phyloP scores from a whole-genome alignment of 2,113 vertebrate genomes.

The Ciconia boyciana region DNA sequence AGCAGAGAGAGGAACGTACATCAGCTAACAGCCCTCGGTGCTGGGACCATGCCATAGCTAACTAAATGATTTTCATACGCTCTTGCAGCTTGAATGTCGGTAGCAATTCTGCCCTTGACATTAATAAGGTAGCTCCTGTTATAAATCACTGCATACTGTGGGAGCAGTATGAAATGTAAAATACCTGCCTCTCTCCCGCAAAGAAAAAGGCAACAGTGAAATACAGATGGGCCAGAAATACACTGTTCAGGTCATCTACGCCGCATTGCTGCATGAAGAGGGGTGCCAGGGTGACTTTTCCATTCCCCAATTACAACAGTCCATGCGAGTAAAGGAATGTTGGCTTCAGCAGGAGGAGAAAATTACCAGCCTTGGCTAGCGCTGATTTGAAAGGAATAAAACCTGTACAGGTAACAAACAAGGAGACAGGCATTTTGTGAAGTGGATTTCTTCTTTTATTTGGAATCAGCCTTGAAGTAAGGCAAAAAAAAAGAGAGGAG shows the following conservation, averaged over 20 bases:
- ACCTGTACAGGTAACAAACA: neutral
- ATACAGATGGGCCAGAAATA: neutral
- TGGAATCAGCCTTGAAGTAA: neutral
- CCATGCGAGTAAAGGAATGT: neutral
- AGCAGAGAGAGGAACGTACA: neutral
- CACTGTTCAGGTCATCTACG: neutral
- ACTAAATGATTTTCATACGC: neutral
- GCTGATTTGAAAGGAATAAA: neutral
- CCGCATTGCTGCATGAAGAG: neutral
- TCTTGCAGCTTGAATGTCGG: neutral
- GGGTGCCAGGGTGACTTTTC: neutral
- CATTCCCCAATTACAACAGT: neutral
- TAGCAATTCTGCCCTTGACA: constrained; percentile 26
- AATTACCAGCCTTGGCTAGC: neutral
- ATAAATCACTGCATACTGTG: neutral
- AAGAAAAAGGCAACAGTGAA: neutral
- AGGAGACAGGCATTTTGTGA: neutral
- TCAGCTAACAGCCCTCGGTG: neutral
- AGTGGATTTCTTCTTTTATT: neutral
- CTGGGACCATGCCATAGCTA: neutral
- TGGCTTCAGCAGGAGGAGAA: neutral
- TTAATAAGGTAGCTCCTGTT: neutral
- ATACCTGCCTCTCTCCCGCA: neutral
- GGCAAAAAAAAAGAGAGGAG: neutral
- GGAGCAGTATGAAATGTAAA: neutral